These are phyloP conservation scores for Drosophila longiperda DNA, from an alignment of 2,888 invertebrate species.

Conservation along the genomic window DNA sequence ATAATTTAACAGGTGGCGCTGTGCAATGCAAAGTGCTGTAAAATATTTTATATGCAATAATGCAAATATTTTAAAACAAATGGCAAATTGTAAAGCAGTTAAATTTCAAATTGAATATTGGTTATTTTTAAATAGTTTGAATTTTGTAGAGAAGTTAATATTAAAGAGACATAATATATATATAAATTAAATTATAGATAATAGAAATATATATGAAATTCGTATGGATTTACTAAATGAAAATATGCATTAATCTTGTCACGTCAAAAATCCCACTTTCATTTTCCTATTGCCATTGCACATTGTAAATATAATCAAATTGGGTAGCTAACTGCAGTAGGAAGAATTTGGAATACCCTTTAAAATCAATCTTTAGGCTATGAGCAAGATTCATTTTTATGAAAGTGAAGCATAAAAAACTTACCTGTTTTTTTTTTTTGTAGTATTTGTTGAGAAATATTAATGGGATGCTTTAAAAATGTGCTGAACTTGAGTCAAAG, in stretches of 20 bases:
- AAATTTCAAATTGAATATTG: neutral
- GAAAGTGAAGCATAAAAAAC: neutral
- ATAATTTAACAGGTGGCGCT: constrained; percentile 2
- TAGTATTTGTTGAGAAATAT: neutral
- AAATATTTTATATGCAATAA: neutral
- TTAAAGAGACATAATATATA: neutral
- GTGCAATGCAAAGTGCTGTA: neutral
- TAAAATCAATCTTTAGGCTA: neutral
- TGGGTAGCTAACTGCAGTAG: neutral
- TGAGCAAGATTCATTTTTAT: neutral
- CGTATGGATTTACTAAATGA: neutral
- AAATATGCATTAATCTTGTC: neutral
- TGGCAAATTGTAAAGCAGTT: neutral
- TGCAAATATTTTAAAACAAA: neutral
- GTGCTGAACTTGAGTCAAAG: neutral
- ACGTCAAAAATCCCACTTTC: neutral
- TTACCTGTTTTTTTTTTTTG: neutral
- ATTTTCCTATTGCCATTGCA: constrained; percentile 1
- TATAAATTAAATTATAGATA: neutral
- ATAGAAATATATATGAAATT: too few relatives aligned
- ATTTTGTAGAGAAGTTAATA: neutral
- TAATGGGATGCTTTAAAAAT: too few relatives aligned
- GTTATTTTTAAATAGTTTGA: too few relatives aligned
- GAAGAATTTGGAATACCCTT: neutral
- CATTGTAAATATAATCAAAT: neutral